phyloP scores from a whole-genome alignment of 2,113 vertebrate genomes.

The Microtus montanus region DNA sequence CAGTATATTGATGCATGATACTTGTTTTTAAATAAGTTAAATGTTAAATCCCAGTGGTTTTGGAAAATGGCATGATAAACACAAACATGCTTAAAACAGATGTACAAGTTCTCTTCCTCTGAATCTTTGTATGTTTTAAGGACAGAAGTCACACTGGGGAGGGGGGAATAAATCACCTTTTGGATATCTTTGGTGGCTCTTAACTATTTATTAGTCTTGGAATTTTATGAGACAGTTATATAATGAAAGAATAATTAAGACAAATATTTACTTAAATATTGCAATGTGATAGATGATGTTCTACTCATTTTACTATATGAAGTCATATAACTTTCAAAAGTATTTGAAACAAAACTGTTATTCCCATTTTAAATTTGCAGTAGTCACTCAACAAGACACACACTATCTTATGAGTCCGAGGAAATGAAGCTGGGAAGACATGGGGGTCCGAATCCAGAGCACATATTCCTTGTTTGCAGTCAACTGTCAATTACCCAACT shows the following conservation, averaged over 20 bases:
- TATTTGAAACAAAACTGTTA: not conserved
- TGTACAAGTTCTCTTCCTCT: not conserved
- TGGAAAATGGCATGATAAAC: not conserved
- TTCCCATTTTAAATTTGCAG: conserved; percentile 30
- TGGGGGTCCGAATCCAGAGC: not conserved
- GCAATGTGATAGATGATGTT: not conserved
- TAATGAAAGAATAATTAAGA: conserved; percentile 51
- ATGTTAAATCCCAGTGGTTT: not conserved
- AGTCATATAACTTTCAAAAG: not conserved
- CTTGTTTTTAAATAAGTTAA: not conserved
- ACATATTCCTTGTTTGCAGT: not conserved
- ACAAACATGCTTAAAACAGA: not conserved
- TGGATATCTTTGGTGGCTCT: not conserved
- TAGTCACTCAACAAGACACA: not conserved
- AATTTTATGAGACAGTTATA: conserved; percentile 19
- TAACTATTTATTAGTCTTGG: conserved; percentile 49
- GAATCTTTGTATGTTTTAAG: not conserved
- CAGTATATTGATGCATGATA: not conserved
- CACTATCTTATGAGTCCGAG: not conserved
- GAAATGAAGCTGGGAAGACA: not conserved
- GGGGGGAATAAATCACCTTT: conserved; percentile 27
- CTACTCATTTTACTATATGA: not conserved
- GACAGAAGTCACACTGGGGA: not conserved
- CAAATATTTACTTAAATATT: conserved; percentile 53
- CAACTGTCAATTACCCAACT: not conserved